phyloP scores from a whole-genome alignment of 2,888 invertebrate genomes.

The Cantharis flavilabris region DNA sequence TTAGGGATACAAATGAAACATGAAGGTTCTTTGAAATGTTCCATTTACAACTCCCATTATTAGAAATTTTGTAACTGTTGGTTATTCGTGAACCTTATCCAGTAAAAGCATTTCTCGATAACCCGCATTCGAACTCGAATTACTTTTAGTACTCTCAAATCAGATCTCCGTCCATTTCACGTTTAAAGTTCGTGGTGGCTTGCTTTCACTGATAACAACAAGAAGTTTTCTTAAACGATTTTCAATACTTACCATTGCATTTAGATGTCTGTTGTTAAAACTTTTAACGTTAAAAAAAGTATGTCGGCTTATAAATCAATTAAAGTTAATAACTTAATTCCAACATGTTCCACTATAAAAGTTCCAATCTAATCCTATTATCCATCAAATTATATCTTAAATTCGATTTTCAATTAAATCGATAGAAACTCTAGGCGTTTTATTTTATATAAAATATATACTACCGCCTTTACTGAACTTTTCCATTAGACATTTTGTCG shows the following conservation, averaged over 20 bases:
- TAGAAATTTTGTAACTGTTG: slow-evolving; percentile 1
- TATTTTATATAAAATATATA: background rate
- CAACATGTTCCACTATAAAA: background rate
- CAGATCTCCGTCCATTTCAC: slow-evolving; percentile 10
- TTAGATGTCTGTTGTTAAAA: slow-evolving; percentile 1
- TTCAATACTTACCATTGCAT: slow-evolving; percentile 5
- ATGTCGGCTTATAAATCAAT: background rate
- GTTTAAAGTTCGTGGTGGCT: slow-evolving; percentile 6
- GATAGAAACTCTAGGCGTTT: background rate
- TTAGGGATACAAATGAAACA: background rate
- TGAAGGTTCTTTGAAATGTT: background rate
- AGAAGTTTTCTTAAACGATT: slow-evolving; percentile 13
- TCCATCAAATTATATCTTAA: background rate
- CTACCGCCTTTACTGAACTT: background rate
- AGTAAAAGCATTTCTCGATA: slow-evolving; percentile 10
- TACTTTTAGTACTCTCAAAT: slow-evolving; percentile 4
- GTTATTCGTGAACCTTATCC: background rate
- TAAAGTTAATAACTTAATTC: background rate
- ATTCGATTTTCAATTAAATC: background rate
- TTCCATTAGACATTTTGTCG: background rate
- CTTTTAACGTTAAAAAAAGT: background rate
- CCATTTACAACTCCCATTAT: background rate
- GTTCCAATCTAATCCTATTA: background rate
- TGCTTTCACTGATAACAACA: slow-evolving; percentile 9
- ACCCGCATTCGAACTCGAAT: slow-evolving; percentile 7